A percentile compares a stretch with the other conserved stretches of the same genome.
phyloP scores from a whole-genome alignment of 2,113 vertebrate species.

The Cairina moschata region DNA sequence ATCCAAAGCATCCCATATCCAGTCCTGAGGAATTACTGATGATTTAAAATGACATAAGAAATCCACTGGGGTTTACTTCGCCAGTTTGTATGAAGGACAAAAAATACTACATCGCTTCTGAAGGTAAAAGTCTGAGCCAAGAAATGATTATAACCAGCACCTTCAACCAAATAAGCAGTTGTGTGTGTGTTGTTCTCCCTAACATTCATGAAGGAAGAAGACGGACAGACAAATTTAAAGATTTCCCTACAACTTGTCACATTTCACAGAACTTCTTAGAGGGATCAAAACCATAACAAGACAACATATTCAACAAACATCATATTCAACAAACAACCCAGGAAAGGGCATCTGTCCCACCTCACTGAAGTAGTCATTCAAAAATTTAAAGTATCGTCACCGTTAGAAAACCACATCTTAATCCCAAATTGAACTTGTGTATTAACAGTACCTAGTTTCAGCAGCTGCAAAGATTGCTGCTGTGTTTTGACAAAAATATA shows the following conservation, averaged over 20 bases:
- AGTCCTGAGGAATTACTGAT: neutral
- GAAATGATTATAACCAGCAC: neutral
- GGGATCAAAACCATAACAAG: neutral
- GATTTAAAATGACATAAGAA: neutral
- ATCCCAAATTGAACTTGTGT: neutral
- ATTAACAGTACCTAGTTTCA: too few species aligned
- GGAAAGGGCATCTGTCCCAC: neutral
- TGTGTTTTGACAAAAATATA: neutral
- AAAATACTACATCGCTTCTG: neutral
- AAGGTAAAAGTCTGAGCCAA: neutral
- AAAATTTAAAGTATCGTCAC: neutral
- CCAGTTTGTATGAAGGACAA: neutral
- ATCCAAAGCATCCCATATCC: neutral
- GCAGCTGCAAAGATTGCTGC: neutral
- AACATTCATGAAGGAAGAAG: fast-evolving
- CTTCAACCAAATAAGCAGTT: neutral
- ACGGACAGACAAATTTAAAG: neutral
- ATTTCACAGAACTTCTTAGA: neutral
- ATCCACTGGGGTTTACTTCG: neutral
- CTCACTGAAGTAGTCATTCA: neutral
- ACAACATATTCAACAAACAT: fast-evolving
- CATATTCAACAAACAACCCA: neutral
- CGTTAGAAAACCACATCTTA: neutral
- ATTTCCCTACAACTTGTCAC: neutral
- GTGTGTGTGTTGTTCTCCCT: fast-evolving